These are phyloP conservation scores for Aleadryas rufinucha DNA, from an alignment of 2,113 vertebrate species.

Conservation along the genomic window DNA sequence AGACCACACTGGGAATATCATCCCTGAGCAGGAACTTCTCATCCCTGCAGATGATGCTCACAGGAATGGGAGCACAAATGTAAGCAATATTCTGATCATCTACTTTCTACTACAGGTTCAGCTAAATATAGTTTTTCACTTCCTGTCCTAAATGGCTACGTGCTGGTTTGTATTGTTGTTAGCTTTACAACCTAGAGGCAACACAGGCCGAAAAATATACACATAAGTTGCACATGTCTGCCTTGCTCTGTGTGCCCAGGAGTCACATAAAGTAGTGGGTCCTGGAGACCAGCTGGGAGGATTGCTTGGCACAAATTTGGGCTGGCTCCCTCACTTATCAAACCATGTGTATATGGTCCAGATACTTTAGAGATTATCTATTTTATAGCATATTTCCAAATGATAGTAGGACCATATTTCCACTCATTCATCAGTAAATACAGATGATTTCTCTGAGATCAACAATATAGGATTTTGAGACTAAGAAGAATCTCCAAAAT, in stretches of 20 bases:
- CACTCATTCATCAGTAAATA: background rate
- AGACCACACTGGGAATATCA: background rate
- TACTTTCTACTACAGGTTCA: background rate
- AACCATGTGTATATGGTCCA: background rate
- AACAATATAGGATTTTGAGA: background rate
- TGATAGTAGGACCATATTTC: background rate
- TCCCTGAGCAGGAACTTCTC: background rate
- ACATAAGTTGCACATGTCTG: rapidly evolving
- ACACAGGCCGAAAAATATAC: background rate
- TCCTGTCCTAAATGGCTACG: background rate
- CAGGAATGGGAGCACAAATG: background rate
- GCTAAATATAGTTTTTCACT: background rate
- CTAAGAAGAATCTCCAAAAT: background rate
- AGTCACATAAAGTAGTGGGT: background rate
- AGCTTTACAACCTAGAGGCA: background rate
- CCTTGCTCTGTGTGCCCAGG: background rate
- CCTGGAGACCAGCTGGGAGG: background rate
- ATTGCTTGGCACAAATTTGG: background rate
- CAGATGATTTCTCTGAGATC: background rate
- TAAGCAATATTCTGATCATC: background rate
- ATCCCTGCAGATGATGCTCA: background rate
- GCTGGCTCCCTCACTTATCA: background rate
- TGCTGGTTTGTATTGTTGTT: background rate
- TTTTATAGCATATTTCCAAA: background rate
- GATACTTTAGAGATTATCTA: background rate